Evolutionary conservation across 2,797 vertebrate species (phyloP).

Genomic region (Neosilurus mollespiculum): DNA sequence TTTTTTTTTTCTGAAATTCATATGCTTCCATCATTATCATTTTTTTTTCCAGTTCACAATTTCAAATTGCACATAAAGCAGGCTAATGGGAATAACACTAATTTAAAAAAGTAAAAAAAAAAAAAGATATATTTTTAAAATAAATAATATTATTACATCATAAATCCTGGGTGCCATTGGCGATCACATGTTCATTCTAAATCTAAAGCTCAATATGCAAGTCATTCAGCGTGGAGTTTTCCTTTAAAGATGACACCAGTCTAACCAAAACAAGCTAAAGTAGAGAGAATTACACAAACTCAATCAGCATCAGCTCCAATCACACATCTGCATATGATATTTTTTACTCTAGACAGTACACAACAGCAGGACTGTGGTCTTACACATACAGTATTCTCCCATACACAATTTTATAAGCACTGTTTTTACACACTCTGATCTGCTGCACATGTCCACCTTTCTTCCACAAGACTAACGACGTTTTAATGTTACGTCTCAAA

Average conservation of each 20-base stretch:
- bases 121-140: no score
- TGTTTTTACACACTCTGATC: slow-evolving; percentile 18
- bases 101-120: no score
- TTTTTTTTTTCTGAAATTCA: no score
- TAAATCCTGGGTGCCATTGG: background rate
- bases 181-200: background rate
- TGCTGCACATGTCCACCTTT: slow-evolving; percentile 7
- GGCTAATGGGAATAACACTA: no score
- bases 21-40: no score
- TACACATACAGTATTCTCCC: background rate
- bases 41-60: no score
- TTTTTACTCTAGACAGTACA: background rate
- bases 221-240: background rate
- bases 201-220: slow-evolving; percentile 18
- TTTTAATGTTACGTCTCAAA: background rate
- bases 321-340: background rate
- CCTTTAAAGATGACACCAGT: slow-evolving; percentile 36
- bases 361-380: slow-evolving; percentile 23
- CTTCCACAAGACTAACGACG: background rate
- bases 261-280: slow-evolving; percentile 17
- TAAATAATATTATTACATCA: background rate
- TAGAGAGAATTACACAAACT: slow-evolving; percentile 4
- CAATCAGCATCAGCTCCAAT: background rate
- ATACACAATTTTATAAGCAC: slow-evolving; percentile 9
- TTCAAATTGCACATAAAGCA: no score